Percentiles rank a stretch among this genome's conserved stretches.
phyloP scores from a whole-genome alignment of 2,113 vertebrate genomes.

The Pungitius pungitius region DNA sequence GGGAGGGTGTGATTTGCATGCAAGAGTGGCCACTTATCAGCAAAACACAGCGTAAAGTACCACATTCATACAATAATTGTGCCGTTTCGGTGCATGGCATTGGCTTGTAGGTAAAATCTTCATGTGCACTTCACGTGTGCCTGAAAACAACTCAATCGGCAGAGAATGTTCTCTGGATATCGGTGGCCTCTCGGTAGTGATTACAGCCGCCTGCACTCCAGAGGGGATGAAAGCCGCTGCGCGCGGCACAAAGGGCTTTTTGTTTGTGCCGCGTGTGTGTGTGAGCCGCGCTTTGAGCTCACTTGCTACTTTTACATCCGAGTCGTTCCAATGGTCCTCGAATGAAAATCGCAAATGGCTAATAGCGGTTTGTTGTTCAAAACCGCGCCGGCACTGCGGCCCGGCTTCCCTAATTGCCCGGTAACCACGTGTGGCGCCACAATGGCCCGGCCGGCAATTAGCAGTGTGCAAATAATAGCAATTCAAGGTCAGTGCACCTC shows the following conservation, averaged over 20 bases:
- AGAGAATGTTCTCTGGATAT: not conserved
- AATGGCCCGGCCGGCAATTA: conserved; percentile 2
- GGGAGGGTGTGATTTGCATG: conserved; percentile 19
- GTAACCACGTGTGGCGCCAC: not conserved
- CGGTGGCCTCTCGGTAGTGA: not conserved
- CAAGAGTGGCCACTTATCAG: conserved; percentile 13
- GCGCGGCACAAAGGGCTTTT: not conserved
- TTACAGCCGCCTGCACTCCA: not conserved
- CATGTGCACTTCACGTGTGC: not conserved
- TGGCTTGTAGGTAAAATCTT: conserved; percentile 8
- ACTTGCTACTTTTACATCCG: not conserved
- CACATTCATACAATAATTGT: conserved; percentile 25
- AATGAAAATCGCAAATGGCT: not conserved
- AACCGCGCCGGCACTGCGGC: not conserved
- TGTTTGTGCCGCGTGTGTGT: not conserved
- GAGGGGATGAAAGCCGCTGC: not conserved
- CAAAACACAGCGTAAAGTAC: conserved; percentile 17
- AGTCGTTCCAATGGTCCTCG: not conserved
- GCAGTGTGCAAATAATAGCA: not conserved
- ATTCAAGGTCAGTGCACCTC: conserved; percentile 1
- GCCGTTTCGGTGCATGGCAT: not conserved
- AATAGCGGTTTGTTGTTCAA: not conserved
- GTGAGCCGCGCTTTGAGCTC: not conserved
- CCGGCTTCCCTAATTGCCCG: not conserved
- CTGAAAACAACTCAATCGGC: not conserved